A percentile compares a stretch with the other conserved stretches of the same genome.
phyloP scores from a whole-genome alignment of 2,797 vertebrate genomes.

The Myiothlypis coronata region DNA sequence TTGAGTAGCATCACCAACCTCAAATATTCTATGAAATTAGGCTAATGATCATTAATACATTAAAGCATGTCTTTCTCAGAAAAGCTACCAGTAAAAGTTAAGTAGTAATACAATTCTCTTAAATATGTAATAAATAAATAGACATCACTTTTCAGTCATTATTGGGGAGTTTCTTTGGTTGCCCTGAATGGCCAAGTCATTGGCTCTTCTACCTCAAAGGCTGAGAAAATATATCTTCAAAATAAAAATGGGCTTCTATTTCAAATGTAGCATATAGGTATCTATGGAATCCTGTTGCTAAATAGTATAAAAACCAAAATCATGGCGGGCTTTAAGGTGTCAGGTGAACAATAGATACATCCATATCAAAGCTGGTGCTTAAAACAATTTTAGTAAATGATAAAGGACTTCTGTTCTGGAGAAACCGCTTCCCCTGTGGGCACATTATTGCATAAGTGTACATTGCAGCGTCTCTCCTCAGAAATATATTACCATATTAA shows the following conservation, averaged over 20 bases:
- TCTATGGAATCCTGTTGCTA: not conserved
- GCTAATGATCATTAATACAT: not conserved
- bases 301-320: not conserved
- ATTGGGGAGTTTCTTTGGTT: not conserved
- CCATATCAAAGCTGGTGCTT: not conserved
- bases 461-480: not conserved
- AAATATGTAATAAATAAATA: not conserved
- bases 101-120: not conserved
- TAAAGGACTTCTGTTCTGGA: not conserved
- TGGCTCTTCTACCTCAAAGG: not conserved
- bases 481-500: not conserved
- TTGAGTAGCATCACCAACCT: not conserved
- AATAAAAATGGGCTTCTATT: not conserved
- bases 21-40: not conserved
- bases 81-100: not conserved
- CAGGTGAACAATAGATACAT: not conserved
- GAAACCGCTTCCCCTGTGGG: conserved; percentile 4
- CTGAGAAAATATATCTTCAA: not conserved
- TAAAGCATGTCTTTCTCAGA: not conserved
- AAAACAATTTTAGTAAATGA: not conserved
- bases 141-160: not conserved
- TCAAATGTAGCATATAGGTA: not conserved
- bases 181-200: not conserved
- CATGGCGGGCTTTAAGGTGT: not conserved
- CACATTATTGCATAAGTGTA: not conserved